phyloP scores from a whole-genome alignment of 2,888 invertebrate genomes.

The Cyclophora punctaria region DNA sequence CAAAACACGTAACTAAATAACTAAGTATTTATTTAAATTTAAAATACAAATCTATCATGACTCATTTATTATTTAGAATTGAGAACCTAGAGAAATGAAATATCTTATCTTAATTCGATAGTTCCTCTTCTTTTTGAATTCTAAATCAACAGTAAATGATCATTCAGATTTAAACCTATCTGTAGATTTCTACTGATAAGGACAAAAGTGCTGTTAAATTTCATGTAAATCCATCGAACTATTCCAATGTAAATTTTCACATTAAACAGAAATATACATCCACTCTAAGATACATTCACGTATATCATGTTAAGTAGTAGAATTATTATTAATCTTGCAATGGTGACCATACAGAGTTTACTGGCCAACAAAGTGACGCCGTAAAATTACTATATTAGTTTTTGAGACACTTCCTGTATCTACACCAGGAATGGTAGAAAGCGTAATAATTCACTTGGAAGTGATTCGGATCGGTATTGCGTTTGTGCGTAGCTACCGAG shows the following conservation, averaged over 20 bases:
- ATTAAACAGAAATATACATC: neutral
- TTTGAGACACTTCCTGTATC: constrained; percentile 26
- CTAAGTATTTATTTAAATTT: too few relatives aligned
- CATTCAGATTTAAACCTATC: too few relatives aligned
- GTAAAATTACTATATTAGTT: constrained; percentile 16
- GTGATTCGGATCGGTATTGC: constrained; percentile 24
- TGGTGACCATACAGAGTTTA: neutral
- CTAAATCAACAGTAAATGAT: too few relatives aligned
- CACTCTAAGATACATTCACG: neutral
- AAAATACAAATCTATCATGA: too few relatives aligned
- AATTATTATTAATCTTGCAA: too few relatives aligned
- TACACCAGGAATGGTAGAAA: constrained; percentile 31
- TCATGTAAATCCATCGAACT: neutral
- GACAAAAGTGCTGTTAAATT: neutral
- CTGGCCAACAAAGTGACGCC: constrained; percentile 1
- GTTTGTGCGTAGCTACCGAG: constrained; percentile 10
- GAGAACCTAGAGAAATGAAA: too few relatives aligned
- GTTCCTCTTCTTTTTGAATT: too few relatives aligned
- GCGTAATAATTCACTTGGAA: constrained; percentile 30
- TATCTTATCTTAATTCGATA: too few relatives aligned
- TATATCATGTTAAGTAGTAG: neutral
- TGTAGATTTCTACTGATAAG: neutral
- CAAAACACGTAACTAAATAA: too few relatives aligned
- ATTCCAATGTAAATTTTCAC: neutral
- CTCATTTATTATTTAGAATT: too few relatives aligned